Evolutionary conservation across 2,888 invertebrate species (phyloP).

Genomic region (Pherbina coryleti): DNA sequence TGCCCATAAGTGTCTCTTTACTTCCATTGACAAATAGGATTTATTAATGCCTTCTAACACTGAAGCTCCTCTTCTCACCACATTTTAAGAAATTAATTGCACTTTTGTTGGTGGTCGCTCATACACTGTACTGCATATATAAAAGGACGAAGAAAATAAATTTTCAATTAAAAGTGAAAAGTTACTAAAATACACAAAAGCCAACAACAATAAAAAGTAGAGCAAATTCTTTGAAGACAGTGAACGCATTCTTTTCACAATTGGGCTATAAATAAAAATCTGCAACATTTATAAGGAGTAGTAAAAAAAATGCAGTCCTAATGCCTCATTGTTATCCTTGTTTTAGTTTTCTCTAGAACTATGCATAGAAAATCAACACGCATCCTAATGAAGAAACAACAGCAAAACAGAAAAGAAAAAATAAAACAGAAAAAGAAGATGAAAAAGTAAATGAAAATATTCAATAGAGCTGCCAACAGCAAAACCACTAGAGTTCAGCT

Average conservation of each 20-base stretch:
- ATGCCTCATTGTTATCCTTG: background rate
- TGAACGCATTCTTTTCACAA: constrained; percentile 1
- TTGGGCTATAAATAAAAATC: background rate
- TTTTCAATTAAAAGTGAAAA: no score
- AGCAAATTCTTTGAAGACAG: constrained; percentile 14
- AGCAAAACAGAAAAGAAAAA: background rate
- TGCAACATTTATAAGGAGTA: background rate
- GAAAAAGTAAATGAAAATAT: background rate
- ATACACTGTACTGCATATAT: no score
- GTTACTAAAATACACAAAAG: no score
- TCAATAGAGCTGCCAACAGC: constrained; percentile 18
- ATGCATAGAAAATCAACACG: background rate
- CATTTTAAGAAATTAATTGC: no score
- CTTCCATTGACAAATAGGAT: no score
- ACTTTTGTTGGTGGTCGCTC: no score
- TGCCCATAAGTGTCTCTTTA: no score
- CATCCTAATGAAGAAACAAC: background rate
- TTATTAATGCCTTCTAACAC: no score
- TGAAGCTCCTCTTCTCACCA: no score
- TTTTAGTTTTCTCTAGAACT: background rate
- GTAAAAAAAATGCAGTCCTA: background rate
- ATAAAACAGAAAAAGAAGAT: background rate
- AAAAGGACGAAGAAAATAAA: no score
- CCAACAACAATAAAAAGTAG: background rate
- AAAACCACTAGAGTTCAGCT: background rate